These are phyloP conservation scores for Manacus vitellinus DNA, from an alignment of 2,113 vertebrate species.

Conservation along the genomic window DNA sequence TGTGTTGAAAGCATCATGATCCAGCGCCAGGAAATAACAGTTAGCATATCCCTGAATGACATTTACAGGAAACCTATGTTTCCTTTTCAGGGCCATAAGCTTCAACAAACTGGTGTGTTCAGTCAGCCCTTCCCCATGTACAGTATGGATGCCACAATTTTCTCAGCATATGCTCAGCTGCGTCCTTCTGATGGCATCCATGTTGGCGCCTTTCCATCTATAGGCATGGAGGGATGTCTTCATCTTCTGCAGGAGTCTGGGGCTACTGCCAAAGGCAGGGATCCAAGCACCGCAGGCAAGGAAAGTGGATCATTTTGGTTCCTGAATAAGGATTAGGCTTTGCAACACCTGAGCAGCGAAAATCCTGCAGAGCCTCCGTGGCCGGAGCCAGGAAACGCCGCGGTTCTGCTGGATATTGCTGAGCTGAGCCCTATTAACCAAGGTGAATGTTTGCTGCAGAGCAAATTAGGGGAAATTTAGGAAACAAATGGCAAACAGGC, in stretches of 20 bases:
- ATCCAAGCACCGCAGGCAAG: slow-evolving; percentile 72
- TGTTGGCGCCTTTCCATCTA: slow-evolving; percentile 70
- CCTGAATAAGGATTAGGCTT: slow-evolving; percentile 65
- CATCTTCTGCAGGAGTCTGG: slow-evolving; percentile 76
- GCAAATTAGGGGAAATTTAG: slow-evolving; percentile 39
- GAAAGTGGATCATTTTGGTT: slow-evolving; percentile 73
- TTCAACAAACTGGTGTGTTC: slow-evolving; percentile 61
- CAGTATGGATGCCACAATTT: slow-evolving; percentile 72
- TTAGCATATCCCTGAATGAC: slow-evolving; percentile 66
- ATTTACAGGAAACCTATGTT: slow-evolving; percentile 68
- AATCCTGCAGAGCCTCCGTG: slow-evolving; percentile 58
- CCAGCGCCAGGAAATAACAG: slow-evolving; percentile 66
- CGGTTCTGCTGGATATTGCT: slow-evolving; percentile 34
- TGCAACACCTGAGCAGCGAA: slow-evolving; percentile 78
- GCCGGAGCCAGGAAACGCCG: slow-evolving; percentile 52
- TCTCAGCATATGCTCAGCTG: slow-evolving; percentile 73
- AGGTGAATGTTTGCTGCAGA: slow-evolving; percentile 51
- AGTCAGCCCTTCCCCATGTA: slow-evolving; percentile 54
- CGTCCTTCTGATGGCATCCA: slow-evolving; percentile 71
- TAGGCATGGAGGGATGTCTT: slow-evolving; percentile 75
- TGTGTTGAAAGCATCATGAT: slow-evolving; percentile 62
- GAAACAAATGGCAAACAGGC: slow-evolving; percentile 26
- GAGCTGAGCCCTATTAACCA: slow-evolving; percentile 41
- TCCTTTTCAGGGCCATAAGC: slow-evolving; percentile 68
- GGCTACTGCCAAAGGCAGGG: slow-evolving; percentile 76